Evolutionary conservation across 2,888 invertebrate genomes (phyloP).

Genomic region (Zaprionus lineosus): DNA sequence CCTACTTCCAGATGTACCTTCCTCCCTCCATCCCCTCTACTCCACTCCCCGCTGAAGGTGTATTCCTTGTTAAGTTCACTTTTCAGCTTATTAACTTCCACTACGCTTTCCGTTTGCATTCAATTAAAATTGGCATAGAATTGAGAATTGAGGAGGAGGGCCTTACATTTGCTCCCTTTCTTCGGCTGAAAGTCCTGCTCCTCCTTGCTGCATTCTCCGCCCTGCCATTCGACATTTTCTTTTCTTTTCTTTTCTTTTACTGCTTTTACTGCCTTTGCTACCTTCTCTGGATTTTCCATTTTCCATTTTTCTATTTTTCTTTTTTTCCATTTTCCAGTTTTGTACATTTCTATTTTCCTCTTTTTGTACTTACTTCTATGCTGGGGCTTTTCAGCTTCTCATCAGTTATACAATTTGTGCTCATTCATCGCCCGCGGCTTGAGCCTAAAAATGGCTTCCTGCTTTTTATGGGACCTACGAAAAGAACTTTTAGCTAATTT

Average conservation of each 20-base stretch:
- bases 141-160: too few relatives aligned
- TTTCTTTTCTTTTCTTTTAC: too few relatives aligned
- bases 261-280: constrained; percentile 21
- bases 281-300: constrained; percentile 2
- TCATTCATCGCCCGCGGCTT: constrained; percentile 64
- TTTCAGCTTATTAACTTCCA: constrained; percentile 63
- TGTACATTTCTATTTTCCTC: neutral
- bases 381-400: constrained; percentile 53
- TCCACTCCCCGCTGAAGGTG: neutral
- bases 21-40: too few relatives aligned
- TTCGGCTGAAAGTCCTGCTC: too few relatives aligned
- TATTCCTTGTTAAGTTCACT: constrained; percentile 35
- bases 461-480: constrained; percentile 15
- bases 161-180: constrained; percentile 49
- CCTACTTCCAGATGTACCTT: too few relatives aligned
- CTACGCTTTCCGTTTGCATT: constrained; percentile 51
- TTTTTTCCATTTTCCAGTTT: neutral
- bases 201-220: too few relatives aligned
- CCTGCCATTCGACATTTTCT: too few relatives aligned
- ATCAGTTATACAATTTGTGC: constrained; percentile 61
- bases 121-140: constrained; percentile 72
- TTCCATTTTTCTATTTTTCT: neutral
- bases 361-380: constrained; percentile 36
- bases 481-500: constrained; percentile 71
- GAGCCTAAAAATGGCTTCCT: constrained; percentile 68